Evolutionary conservation across 2,113 vertebrate genomes (phyloP), one percentile per base, ranked within the genome.

Genomic region (Stictonetta naevosa): DNA sequence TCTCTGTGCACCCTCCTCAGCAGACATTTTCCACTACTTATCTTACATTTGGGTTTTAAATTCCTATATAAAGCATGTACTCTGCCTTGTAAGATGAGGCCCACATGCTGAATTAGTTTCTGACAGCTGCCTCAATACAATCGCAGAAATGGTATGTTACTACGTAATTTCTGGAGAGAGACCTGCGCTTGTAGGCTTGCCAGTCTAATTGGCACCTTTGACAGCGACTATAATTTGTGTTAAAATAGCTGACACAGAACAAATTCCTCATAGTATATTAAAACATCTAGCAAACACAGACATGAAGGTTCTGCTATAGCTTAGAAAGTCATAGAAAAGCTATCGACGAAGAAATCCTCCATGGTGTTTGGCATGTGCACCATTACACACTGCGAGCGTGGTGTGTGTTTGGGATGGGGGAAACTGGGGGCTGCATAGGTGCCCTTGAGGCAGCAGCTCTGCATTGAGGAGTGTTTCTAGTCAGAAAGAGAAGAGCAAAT

Each of bases 321-420:
- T 36, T 33, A 92, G 13, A 36, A 4, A 52, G 5, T 23, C 8
- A 42, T 12, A 83, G 36, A 50, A 71, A 83, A 86, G 26, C 26
- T 79, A 3, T 16, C 26, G 25, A 38, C 77, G 48, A 88, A 73
- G 12, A 3, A 59, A 18, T 11, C 8, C 19, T 83, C 77, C 12
- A 8, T 42, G 21, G 23, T 23, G 5, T 72, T 93, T 26, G 5
- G 19, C 33, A 26, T 6, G 2, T 40, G 62, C 36, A 83, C 6
- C 0, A 0, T 46, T 56, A 42, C 16, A 29, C 0, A 1, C 6
- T 13, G 19, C 2, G 29, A 91, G 26, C 5, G 26, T 73, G 75
- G 6, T 18, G 6, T n/a, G 62, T 58, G 19, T 53, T 73, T 79
- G 46, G 23, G 13, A 44, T 38, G 33, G 8, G 3, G 28, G 28